These are phyloP conservation scores for Pantherophis guttatus DNA, from an alignment of 2,113 vertebrate genomes.

Conservation along the genomic window DNA sequence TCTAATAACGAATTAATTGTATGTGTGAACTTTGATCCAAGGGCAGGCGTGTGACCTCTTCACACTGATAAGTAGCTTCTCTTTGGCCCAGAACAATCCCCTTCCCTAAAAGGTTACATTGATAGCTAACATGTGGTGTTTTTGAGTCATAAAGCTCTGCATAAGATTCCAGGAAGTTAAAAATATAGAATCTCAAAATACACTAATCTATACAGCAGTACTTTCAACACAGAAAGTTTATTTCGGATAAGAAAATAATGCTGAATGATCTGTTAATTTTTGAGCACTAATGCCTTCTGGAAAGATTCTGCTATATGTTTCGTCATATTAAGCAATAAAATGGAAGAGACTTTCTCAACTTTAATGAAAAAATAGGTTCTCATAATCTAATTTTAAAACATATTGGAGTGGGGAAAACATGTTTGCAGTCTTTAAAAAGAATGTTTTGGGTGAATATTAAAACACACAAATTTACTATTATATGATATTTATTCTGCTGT, in stretches of 20 bases:
- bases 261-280: neutral
- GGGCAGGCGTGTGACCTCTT: constrained; percentile 80
- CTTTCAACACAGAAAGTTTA: constrained; percentile 5
- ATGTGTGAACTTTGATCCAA: constrained; percentile 81
- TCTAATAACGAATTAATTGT: constrained; percentile 85
- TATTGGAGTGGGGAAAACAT: neutral
- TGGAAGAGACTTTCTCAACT: neutral
- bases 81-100: constrained; percentile 76
- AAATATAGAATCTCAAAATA: constrained; percentile 45
- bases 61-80: constrained; percentile 79
- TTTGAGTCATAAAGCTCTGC: constrained; percentile 57
- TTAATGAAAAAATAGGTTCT: neutral
- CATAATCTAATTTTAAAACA: neutral
- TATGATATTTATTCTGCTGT: neutral
- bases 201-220: constrained; percentile 2
- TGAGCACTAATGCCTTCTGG: neutral
- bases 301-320: neutral
- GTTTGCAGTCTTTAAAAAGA: neutral
- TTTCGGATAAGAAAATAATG: neutral
- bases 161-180: constrained; percentile 52
- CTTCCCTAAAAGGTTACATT: constrained; percentile 63
- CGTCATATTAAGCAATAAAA: neutral
- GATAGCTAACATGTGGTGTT: constrained; percentile 78
- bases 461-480: neutral
- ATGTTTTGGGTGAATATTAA: neutral